phyloP scores from a whole-genome alignment of 2,797 vertebrate genomes.

The Passerculus sandwichensis region DNA sequence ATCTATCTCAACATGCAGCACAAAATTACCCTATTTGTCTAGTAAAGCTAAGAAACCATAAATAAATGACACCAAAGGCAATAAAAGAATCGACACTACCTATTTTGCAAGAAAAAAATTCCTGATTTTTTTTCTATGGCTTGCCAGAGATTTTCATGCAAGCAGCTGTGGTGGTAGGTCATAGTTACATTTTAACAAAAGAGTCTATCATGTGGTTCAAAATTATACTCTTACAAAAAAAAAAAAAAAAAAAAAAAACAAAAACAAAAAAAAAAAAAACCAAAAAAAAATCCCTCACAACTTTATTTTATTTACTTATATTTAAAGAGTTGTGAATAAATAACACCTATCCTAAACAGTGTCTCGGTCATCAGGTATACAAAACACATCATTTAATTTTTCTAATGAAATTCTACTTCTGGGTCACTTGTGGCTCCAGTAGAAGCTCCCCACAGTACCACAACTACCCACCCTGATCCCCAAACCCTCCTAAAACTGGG shows the following conservation, averaged over 20 bases:
- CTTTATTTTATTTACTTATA: background rate
- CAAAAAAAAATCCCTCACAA: background rate
- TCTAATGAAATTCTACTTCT: background rate
- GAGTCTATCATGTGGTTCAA: background rate
- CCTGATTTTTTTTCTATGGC: background rate
- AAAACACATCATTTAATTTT: background rate
- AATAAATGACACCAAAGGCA: background rate
- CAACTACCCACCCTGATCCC: background rate
- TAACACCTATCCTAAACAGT: background rate
- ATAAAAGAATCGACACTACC: background rate
- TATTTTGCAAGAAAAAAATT: background rate
- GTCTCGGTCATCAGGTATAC: background rate
- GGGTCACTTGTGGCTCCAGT: background rate
- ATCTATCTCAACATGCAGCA: background rate
- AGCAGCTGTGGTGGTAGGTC: background rate
- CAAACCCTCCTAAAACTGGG: background rate
- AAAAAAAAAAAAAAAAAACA: background rate
- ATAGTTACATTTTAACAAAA: background rate
- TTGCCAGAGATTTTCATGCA: background rate
- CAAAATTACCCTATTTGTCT: background rate
- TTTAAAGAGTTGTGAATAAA: background rate
- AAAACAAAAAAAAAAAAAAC: background rate
- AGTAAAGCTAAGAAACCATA: background rate
- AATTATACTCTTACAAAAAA: background rate
- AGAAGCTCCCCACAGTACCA: background rate